These are phyloP conservation scores for Onchidella celtica DNA, from an alignment of 2,888 invertebrate genomes.

Conservation along the genomic window DNA sequence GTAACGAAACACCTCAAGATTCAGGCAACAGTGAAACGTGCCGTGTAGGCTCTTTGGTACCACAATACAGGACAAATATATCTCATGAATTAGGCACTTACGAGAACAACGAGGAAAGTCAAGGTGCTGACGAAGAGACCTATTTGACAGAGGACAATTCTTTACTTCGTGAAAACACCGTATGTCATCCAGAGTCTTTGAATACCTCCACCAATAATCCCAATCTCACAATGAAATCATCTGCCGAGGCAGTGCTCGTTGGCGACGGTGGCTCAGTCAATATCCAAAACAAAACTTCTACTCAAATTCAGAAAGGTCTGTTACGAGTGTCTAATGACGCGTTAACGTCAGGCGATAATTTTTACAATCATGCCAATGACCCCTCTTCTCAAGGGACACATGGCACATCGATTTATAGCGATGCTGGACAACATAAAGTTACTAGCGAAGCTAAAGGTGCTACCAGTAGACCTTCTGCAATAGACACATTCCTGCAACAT, in stretches of 20 bases:
- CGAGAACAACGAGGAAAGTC: neutral
- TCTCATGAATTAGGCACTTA: too few relatives aligned
- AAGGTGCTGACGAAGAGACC: neutral
- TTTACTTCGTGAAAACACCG: slow-evolving; percentile 15
- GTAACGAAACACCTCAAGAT: neutral
- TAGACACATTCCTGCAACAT: slow-evolving; percentile 34
- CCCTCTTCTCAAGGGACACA: neutral
- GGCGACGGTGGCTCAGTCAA: slow-evolving; percentile 30
- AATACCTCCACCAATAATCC: slow-evolving; percentile 20
- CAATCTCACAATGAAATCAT: slow-evolving; percentile 30
- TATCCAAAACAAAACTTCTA: slow-evolving; percentile 18
- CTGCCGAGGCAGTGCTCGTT: slow-evolving; percentile 20
- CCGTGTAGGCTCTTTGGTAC: neutral
- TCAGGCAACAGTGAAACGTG: neutral
- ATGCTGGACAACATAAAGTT: slow-evolving; percentile 6
- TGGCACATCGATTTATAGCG: neutral
- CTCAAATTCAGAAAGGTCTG: slow-evolving; percentile 18
- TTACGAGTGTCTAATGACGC: neutral
- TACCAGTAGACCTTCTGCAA: neutral
- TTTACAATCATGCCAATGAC: slow-evolving; percentile 10
- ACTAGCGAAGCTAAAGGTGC: slow-evolving; percentile 7
- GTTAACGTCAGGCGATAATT: slow-evolving; percentile 14
- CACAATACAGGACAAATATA: neutral
- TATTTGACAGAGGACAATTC: neutral
- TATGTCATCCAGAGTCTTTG: neutral